Percentiles rank a stretch among this genome's conserved stretches.
phyloP scores from a whole-genome alignment of 2,113 vertebrate genomes.

The Muscicapa adusta region DNA sequence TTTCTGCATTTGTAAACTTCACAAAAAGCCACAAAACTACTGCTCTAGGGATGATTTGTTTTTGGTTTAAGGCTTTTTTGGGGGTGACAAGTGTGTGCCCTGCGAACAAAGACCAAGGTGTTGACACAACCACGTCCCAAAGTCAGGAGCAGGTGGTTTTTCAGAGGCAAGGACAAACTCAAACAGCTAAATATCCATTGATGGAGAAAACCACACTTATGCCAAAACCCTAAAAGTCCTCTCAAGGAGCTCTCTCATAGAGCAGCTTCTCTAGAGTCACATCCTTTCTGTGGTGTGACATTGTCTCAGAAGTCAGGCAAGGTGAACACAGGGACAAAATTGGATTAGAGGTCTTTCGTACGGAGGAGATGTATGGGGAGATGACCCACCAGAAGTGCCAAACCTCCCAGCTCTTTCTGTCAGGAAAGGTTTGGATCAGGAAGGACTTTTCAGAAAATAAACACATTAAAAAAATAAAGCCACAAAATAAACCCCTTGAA shows the following conservation, averaged over 20 bases:
- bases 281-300: background rate
- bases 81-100: background rate
- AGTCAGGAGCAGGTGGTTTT: background rate
- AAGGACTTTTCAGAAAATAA: background rate
- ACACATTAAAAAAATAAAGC: background rate
- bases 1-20: background rate
- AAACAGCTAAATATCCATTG: background rate
- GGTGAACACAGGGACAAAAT: background rate
- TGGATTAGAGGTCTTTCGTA: background rate
- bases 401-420: background rate
- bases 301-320: background rate
- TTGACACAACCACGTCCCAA: accelerated
- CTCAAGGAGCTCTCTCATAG: accelerated
- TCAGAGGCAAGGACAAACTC: background rate
- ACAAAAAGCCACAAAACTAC: background rate
- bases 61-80: background rate
- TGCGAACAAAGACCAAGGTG: background rate
- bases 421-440: background rate
- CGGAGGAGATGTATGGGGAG: background rate
- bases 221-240: background rate
- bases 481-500: background rate
- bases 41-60: background rate
- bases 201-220: background rate
- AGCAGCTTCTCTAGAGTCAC: background rate
- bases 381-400: background rate